Evolutionary conservation across 2,113 vertebrate species (phyloP), one percentile per base, ranked within the genome.

Genomic region (Sylvilagus bachmani): DNA sequence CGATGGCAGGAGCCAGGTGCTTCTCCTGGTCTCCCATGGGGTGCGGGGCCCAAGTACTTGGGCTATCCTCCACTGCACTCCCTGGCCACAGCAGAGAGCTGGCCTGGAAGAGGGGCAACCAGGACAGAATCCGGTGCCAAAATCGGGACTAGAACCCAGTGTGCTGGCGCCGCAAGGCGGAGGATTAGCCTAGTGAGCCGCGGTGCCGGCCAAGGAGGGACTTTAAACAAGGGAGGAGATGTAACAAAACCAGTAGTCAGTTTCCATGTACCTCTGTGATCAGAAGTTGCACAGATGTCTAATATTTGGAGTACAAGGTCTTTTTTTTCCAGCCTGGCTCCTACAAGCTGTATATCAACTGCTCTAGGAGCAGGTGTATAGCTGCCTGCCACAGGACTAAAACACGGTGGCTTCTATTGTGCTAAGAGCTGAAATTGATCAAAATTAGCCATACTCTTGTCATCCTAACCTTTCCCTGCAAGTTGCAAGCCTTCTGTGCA

Each of bases 331-430:
- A 80, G 6, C 38, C 13, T 51, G 36, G 75, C 75, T 86, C 44
- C 75, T 71, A 14, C 31, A 71, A 71, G 44, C 83, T 55, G 2
- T 29, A 12, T 71, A 17, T n/a, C 55, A 62, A 66, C 66, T 44
- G 66, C 53, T 71, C 2, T 9, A 10, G 38, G 36, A 86, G 24
- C 66, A 86, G 83, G 74, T 79, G 31, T 64, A 62, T 36, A 79
- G 51, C 74, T 58, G 51, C 77, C 90, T 85, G 81, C 82, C 73
- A 51, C 6, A 0, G 14, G 71, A 51, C 82, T 69, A 36, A 10
- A 51, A 36, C 80, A 62, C 31, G 55, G 66, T 80, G 69, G n/a
- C 38, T 93, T 51, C n/a, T 93, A 79, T 21, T 58, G 86, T 87
- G 84, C 66, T 53, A 53, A 58, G 38, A 73, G 58, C 38, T 73